A percentile compares a stretch with the other conserved stretches of the same genome.
Conservation (phyloP, 2,113 vertebrate species). For the Nyctereutes procyonoides region DNA sequence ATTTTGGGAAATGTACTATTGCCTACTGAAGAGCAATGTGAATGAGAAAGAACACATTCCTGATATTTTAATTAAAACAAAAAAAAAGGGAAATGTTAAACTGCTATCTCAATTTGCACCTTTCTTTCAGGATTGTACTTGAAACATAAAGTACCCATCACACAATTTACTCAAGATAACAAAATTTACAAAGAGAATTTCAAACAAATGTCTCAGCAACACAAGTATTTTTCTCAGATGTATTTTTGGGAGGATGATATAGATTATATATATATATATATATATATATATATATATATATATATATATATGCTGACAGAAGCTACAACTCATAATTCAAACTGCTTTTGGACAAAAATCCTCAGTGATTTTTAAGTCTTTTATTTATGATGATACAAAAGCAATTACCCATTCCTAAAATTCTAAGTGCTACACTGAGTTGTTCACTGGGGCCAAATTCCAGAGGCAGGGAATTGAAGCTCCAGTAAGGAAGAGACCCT, state of each 20-base stretch:
- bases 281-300: no score
- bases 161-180: background rate
- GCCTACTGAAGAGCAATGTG: background rate
- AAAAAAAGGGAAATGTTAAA: background rate
- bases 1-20: slow-evolving; percentile 34
- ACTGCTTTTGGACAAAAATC: background rate
- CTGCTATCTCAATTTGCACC: background rate
- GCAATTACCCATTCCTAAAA: background rate
- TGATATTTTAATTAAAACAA: background rate
- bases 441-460: background rate
- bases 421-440: background rate
- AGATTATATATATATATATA: no score
- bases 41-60: background rate
- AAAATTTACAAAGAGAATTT: background rate
- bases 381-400: background rate
- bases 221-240: background rate
- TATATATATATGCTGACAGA: background rate
- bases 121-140: background rate
- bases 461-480: background rate
- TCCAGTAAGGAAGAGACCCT: background rate
- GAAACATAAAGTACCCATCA: background rate
- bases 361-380: background rate
- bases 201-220: background rate
- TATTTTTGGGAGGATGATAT: background rate
- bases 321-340: background rate